These are phyloP conservation scores for Sminthopsis crassicaudata DNA, from an alignment of 2,113 vertebrate species.

Conservation along the genomic window DNA sequence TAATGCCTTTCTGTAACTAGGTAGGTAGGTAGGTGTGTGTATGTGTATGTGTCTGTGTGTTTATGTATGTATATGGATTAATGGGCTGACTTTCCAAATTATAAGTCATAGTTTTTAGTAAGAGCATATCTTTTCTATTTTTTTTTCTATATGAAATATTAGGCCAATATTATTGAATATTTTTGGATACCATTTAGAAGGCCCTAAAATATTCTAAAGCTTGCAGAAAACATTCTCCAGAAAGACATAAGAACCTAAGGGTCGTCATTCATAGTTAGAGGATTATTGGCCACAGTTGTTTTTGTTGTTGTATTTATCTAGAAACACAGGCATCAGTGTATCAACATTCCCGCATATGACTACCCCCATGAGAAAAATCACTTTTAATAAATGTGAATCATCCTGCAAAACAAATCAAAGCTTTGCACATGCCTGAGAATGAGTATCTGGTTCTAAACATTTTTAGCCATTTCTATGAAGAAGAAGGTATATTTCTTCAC, in stretches of 20 bases:
- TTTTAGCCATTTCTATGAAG: background rate
- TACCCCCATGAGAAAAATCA: no score
- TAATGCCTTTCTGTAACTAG: no score
- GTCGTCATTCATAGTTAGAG: background rate
- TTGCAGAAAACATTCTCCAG: background rate
- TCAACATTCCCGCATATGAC: no score
- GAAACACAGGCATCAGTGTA: background rate
- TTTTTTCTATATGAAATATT: background rate
- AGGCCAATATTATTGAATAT: background rate
- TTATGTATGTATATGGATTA: background rate
- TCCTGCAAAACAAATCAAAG: background rate
- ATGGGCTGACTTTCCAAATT: background rate
- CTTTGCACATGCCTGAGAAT: background rate
- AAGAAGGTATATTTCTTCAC: background rate
- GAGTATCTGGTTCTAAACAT: background rate
- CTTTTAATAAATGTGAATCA: background rate
- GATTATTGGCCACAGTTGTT: background rate
- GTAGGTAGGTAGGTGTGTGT: no score
- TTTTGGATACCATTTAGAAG: background rate
- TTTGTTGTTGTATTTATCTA: background rate
- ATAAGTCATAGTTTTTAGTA: background rate
- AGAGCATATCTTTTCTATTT: background rate
- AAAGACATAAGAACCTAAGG: background rate
- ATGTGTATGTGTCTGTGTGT: background rate
- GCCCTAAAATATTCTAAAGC: background rate